Percentiles rank a stretch among this genome's conserved stretches.
phyloP scores from a whole-genome alignment of 2,797 vertebrate species.

The Iguana delicatissima region DNA sequence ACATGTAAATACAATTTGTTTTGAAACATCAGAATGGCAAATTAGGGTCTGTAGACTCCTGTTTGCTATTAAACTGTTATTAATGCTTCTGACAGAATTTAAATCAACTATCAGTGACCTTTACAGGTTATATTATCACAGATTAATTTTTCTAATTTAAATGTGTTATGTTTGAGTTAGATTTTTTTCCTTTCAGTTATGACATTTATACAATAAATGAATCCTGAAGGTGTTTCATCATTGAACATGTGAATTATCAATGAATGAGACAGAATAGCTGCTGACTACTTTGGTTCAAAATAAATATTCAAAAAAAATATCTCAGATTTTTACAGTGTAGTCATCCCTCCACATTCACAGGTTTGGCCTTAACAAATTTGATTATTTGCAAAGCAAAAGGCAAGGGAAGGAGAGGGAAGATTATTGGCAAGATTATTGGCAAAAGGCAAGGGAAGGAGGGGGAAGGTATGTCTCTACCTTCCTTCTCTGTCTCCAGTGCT shows the following conservation, averaged over 20 bases:
- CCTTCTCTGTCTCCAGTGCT: too few species aligned
- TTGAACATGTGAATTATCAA: slow-evolving; percentile 41
- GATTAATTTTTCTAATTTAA: slow-evolving; percentile 76
- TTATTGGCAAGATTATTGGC: too few species aligned
- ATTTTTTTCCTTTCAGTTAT: slow-evolving; percentile 71
- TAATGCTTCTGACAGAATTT: slow-evolving; percentile 87
- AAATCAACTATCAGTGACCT: slow-evolving; percentile 89
- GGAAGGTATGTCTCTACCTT: too few species aligned
- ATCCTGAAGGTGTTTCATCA: slow-evolving; percentile 60
- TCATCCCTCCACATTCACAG: too few species aligned
- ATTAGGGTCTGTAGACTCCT: slow-evolving; percentile 88
- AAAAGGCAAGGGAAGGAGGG: too few species aligned
- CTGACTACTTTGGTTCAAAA: neutral
- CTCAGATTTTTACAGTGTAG: neutral
- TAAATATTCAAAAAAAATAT: neutral
- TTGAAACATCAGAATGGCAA: slow-evolving; percentile 80
- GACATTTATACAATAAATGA: slow-evolving; percentile 53
- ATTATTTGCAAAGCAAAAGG: too few species aligned
- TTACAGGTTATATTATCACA: slow-evolving; percentile 75
- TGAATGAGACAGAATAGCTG: neutral
- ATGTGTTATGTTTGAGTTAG: slow-evolving; percentile 71
- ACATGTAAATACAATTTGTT: slow-evolving; percentile 92
- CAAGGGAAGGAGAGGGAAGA: too few species aligned
- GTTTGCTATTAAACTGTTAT: slow-evolving; percentile 90
- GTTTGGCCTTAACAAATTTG: too few species aligned